Conservation (phyloP, 2,113 vertebrate genomes). For the Connochaetes taurinus region DNA sequence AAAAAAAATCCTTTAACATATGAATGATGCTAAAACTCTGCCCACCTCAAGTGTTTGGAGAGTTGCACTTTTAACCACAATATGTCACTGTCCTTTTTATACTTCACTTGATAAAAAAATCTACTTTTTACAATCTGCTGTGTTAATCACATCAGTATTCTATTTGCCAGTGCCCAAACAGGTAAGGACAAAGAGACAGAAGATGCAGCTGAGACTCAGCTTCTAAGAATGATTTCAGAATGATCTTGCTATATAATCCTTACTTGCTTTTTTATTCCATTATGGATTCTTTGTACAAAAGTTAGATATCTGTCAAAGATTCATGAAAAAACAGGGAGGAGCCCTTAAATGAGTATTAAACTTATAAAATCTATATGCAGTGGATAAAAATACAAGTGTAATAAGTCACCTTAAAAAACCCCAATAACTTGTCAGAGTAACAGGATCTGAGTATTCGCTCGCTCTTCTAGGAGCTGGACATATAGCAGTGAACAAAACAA, state of each 20-base stretch:
- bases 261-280: not conserved
- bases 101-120: not conserved
- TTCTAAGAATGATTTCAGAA: not conserved
- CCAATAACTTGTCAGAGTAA: not conserved
- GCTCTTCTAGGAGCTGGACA: too few relatives aligned
- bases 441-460: not conserved
- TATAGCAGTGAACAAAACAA: not conserved
- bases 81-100: not conserved
- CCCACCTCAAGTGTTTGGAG: not conserved
- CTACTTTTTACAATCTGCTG: not conserved
- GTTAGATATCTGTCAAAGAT: not conserved
- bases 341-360: not conserved
- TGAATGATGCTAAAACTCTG: not conserved
- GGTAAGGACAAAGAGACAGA: not conserved
- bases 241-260: not conserved
- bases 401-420: not conserved
- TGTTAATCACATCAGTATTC: not conserved
- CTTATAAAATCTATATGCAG: not conserved
- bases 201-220: not conserved
- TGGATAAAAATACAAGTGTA: not conserved
- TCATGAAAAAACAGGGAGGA: not conserved
- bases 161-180: not conserved
- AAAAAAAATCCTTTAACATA: not conserved
- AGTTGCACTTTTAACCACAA: not conserved
- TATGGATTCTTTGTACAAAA: not conserved